Base-by-base conservation (phyloP, 2,797 vertebrate species). In the Lutjanus argentimaculatus region DNA sequence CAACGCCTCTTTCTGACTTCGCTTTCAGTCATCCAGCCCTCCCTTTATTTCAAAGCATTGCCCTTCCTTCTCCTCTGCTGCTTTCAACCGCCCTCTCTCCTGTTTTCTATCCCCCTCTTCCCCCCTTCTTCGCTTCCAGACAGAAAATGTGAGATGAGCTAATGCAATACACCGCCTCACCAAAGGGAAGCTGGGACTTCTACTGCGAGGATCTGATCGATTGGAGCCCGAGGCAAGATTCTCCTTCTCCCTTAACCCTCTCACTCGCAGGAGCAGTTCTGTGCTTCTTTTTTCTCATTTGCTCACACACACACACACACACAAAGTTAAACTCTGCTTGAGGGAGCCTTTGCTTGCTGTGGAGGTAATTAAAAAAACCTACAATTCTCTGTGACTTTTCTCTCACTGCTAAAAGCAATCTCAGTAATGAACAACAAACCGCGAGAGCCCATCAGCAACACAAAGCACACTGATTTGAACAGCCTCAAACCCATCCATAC, bases 201-300 rank as follows among this genome's bases (percentile, higher is more conserved):
- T 90, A 85, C 92, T 85, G 93, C 91, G 74, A 83, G 85, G 89
- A 92, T 94, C 92, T 88, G 92, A 96, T 96, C 94, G 93, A 96
- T 96, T 79, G 75, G 69, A 65, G 93, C 95, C 93, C 48, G 62
- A 77, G 93, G 95, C 90, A 58, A 89, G 88, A 90, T 91, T 92
- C 82, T 89, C 67, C 75, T 77, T 84, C 85, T 91, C 83, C 74
- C 77, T 88, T 84, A 82, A 88, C 90, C 77, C 83, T 86, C 86
- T 72, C 75, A 59, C 84, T 89, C 70, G 81, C 86, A 76, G 49
- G 48, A 83, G 83, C 46, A n/a, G 7, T 52, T 75, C 72, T 56
- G 2, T 57, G 17, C 78, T 72, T 79, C 75, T 66, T 80, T 78
- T 77, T 67, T 79, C 65, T 89, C 76, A 84, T 82, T 84, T 83